Conservation (phyloP, 2,888 invertebrate species). For the Chironomus riparius region DNA sequence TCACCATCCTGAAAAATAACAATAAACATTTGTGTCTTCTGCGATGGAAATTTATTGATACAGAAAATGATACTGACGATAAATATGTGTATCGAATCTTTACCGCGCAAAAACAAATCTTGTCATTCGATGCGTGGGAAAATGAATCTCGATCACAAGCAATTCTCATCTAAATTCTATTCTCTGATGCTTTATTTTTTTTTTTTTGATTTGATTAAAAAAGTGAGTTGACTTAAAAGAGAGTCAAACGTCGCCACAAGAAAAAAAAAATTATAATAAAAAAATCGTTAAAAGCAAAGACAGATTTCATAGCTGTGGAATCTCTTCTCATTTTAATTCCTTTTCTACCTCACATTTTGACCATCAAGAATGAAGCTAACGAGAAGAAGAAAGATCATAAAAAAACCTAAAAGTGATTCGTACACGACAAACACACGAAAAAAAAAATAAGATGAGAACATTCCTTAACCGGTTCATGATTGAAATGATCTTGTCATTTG, state of each 20-base stretch:
- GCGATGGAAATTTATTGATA: neutral
- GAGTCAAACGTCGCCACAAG: neutral
- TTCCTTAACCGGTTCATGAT: neutral
- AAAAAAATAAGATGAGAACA: neutral
- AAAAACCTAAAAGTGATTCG: neutral
- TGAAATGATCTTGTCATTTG: neutral
- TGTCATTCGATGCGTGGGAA: slow-evolving; percentile 14
- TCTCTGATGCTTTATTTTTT: neutral
- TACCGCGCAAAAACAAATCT: neutral
- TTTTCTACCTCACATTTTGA: neutral
- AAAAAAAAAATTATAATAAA: slow-evolving; percentile 16
- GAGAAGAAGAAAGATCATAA: neutral
- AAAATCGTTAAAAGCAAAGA: slow-evolving; percentile 1
- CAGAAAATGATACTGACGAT: neutral
- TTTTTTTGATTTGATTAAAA: too few species aligned
- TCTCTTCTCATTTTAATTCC: neutral
- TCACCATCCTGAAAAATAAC: neutral
- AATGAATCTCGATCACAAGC: neutral
- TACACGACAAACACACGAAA: neutral
- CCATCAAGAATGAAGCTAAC: neutral
- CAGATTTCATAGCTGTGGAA: neutral
- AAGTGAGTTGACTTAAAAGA: neutral
- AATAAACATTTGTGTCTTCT: neutral
- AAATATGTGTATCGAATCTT: neutral
- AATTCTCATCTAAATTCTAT: neutral